These are phyloP conservation scores for Tetrax tetrax DNA, from an alignment of 2,113 vertebrate genomes.

Conservation along the genomic window DNA sequence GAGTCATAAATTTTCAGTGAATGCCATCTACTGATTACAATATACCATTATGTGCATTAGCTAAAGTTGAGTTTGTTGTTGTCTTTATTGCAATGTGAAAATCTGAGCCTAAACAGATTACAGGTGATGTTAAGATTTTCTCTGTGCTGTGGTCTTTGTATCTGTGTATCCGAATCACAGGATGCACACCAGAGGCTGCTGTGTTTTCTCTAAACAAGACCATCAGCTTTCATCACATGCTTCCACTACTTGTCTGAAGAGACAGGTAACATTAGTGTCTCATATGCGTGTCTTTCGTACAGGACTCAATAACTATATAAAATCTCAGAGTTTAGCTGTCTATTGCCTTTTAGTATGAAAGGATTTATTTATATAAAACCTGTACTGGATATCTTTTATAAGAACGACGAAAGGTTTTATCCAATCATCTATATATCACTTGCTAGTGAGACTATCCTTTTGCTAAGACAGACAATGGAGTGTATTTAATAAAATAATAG, in stretches of 20 bases:
- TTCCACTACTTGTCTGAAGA: background rate
- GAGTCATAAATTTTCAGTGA: background rate
- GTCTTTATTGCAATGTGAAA: background rate
- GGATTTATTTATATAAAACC: background rate
- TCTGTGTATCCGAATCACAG: background rate
- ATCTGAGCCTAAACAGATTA: background rate
- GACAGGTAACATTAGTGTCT: background rate
- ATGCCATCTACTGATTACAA: background rate
- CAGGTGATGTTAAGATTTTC: background rate
- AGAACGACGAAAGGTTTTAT: background rate
- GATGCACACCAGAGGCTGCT: background rate
- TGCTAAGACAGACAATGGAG: background rate
- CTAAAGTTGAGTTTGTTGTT: background rate
- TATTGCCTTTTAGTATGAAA: background rate
- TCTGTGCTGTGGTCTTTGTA: background rate
- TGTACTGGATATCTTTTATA: background rate
- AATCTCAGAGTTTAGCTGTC: background rate
- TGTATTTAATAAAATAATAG: background rate
- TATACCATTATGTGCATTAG: background rate
- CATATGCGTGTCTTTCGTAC: background rate
- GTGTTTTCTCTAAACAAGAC: background rate
- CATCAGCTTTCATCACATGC: background rate
- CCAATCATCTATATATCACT: background rate
- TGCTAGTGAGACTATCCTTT: background rate
- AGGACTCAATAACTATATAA: background rate